Conservation (phyloP, 2,113 vertebrate genomes). For the Gopherus evgoodei region DNA sequence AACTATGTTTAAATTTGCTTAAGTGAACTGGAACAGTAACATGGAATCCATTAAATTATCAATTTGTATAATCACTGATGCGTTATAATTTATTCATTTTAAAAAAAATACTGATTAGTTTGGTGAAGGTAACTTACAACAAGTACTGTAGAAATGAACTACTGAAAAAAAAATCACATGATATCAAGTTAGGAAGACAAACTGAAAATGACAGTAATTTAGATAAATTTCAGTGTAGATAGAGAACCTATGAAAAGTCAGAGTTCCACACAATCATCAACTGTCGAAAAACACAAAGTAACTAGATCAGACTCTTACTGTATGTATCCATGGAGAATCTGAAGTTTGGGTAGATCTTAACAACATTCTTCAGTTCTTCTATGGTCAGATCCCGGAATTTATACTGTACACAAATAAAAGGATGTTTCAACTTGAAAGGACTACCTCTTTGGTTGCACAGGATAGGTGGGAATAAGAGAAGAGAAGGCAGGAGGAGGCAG, state of each 20-base stretch:
- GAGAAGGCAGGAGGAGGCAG: neutral
- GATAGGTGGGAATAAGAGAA: neutral
- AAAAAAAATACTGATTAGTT: neutral
- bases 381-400: constrained; percentile 86
- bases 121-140: neutral
- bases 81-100: neutral
- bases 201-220: neutral
- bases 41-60: neutral
- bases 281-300: constrained; percentile 20
- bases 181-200: neutral
- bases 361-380: constrained; percentile 82
- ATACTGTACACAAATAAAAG: constrained; percentile 74
- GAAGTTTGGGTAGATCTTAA: constrained; percentile 78
- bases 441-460: neutral
- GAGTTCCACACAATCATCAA: neutral
- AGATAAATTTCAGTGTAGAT: no score
- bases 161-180: neutral
- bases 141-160: neutral
- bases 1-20: neutral
- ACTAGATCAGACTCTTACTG: constrained; percentile 73
- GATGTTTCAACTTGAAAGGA: neutral
- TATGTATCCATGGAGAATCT: constrained; percentile 81
- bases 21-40: neutral
- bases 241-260: neutral
- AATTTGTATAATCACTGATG: neutral